Conservation (phyloP, 1,140 invertebrate genomes). For the Eumeta japonica region DNA sequence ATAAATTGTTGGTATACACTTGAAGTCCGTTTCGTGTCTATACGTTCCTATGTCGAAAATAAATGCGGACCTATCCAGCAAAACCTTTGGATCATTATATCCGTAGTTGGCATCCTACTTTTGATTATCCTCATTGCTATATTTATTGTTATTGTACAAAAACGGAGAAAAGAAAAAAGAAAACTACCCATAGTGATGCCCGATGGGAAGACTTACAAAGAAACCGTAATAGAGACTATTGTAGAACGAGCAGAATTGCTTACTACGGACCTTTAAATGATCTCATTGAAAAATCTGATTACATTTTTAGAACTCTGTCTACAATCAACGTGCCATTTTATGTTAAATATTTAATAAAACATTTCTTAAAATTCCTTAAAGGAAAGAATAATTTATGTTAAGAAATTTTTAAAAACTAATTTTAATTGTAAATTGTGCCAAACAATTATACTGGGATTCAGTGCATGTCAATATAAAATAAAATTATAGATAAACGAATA, state of each 20-base stretch:
- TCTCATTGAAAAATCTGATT: not conserved
- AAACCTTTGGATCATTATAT: slow-evolving; percentile 46
- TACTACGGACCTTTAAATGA: slow-evolving; percentile 70
- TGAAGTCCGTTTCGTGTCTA: slow-evolving; percentile 32
- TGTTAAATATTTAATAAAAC: too few relatives aligned
- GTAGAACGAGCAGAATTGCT: slow-evolving; percentile 78
- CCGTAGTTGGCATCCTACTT: slow-evolving; percentile 38
- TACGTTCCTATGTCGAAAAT: slow-evolving; percentile 37
- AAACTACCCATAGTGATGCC: slow-evolving; percentile 69
- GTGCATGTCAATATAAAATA: too few relatives aligned
- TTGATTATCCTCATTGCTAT: slow-evolving; percentile 36
- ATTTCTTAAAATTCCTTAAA: not conserved
- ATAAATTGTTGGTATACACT: slow-evolving; percentile 42
- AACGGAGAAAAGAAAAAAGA: slow-evolving; percentile 42
- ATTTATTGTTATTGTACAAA: slow-evolving; percentile 37
- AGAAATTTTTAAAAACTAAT: too few relatives aligned
- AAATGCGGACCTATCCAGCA: slow-evolving; percentile 42
- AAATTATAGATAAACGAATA: too few relatives aligned
- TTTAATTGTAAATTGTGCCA: too few relatives aligned
- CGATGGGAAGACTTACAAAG: slow-evolving; percentile 75
- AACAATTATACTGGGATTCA: too few relatives aligned
- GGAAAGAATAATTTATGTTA: not conserved
- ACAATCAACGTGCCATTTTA: not conserved
- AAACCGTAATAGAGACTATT: slow-evolving; percentile 81
- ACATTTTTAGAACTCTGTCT: not conserved